Evolutionary conservation across 2,113 vertebrate species (phyloP), one percentile per base, ranked within the genome.

Genomic region (Proteles cristata): DNA sequence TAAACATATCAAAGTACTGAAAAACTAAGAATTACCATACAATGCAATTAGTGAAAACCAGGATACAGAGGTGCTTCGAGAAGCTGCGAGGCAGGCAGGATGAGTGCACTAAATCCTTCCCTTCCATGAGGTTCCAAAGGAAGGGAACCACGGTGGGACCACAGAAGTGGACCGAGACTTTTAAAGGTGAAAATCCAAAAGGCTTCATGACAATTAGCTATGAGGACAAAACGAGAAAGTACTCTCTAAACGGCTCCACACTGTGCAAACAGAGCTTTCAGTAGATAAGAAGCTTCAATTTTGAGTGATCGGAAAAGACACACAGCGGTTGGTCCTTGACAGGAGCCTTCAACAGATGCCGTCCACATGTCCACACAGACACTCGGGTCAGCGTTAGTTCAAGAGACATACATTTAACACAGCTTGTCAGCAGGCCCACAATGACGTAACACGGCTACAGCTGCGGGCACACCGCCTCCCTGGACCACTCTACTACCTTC

Each of bases 361-460:
- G 4, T 5, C 19, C 21, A 28, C 61, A 50, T 55, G 14, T 25
- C 11, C 45, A 66, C 25, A 31, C 5, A n/a, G 61, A 50, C 15
- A 14, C 17, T 61, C 21, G 17, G 48, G 68, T 26, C 21, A 43
- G 71, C 11, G 43, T 11, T 15, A 63, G 31, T 23, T 93, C 85
- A 69, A 63, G 63, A 6, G 6, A 28, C 31, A 45, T 7, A 4
- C 9, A 45, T n/a, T 55, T 19, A 33, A 16, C 45, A 65, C 43
- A n/a, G 63, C 23, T 7, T 28, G 63, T 61, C 1, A 39, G 48
- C 76, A 55, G 4, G 23, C 39, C 7, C 81, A 68, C 33, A 11
- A 4, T 0, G 43, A 74, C 76, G 26, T 0, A 28, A 10, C 7
- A 11, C 8, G 63, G 10, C 4, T 4, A 11, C 10, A 9, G 9